Base-by-base conservation (phyloP, 2,113 vertebrate species). In the Ploceus nigricollis region DNA sequence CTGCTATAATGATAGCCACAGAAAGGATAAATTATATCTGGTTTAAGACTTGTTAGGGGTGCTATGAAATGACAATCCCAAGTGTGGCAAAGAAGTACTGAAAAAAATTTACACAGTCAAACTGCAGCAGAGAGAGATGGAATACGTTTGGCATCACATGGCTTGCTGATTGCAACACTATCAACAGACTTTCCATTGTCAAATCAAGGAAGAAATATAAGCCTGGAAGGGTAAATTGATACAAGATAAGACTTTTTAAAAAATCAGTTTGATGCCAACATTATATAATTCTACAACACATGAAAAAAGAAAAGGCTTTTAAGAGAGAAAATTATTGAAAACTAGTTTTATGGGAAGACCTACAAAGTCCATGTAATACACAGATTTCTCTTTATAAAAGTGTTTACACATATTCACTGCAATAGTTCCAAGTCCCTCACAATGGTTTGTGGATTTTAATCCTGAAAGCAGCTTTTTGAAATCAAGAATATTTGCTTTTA, bases 61-160 rank as follows among this genome's bases (percentile, higher is more conserved):
- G 44, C 33, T 71, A 27, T 22, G 15, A 92, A 63, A 15, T 40
- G 37, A 20, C 15, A 84, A 33, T 53, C 20, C 10, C 37, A 79
- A 75, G 4, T 7, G 14, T 45, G 25, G 9, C 40, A 66, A 50
- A 27, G 21, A n/a, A 28, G 22, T 70, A 63, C 35, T 27, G 6
- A 70, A 92, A 87, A 65, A 47, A 76, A 47, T 2, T 3, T 30
- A 31, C 7, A 61, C 10, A 42, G 40, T 56, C 13, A n/a, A 69
- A 81, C 20, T 70, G 8, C 21, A 58, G 39, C 47, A 77, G 27
- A 84, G 23, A 76, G 39, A 61, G 40, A 70, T 14, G 15, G 17
- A 50, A 44, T 11, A 16, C 18, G 27, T 51, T 39, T 44, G 44
- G 56, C 37, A 75, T 58, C 57, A 54, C 0, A 0, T 16, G 47